Evolutionary conservation across 2,888 invertebrate species (phyloP), one percentile per base, ranked within the genome.

Genomic region (Dexiosoma caninum): DNA sequence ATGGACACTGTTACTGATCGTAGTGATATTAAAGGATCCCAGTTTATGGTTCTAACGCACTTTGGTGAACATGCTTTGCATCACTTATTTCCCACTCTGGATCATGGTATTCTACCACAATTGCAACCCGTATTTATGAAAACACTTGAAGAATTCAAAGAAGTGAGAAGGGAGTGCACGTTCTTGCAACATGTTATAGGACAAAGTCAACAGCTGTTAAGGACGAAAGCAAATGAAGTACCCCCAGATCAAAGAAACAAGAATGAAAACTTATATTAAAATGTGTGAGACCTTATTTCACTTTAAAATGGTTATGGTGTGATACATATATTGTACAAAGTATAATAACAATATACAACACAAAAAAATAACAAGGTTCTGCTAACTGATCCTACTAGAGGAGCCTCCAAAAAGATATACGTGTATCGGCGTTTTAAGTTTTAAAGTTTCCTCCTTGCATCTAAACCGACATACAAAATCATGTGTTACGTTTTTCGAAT

Each of bases 51-150:
- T 1, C 87, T 95, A 46, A 94, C 94, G 0, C 92, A 93, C 78
- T 96, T 95, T 85, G 96, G 96, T 0, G 93, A 95, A 67, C 96
- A 96, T 86, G 92, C 92, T 0, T 89, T 96, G 1, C 96, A 96
- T 88, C 96, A 96, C 88, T 89, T 96, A 12, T 94, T 96, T 84
- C 96, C 96, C 0, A 94, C 95, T 0, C 84, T 96, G 16, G 96
- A 96, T 86, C 95, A 96, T 85, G 93, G 92, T 0, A 92, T 93
- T 74, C 89, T 96, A 1, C 92, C 92, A 32, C 91, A 93, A 51
- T 90, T 96, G 7, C 92, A 94, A 85, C 93, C 94, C 0, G 92
- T 92, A 23, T 80, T 90, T 1, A 83, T 81, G 9, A 74, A 85
- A 72, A 90, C 89, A 0, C 66, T 89, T 9, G 37, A 83, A 1